Conservation (phyloP, 1,140 invertebrate genomes). For the Polypedilum vanderplanki region DNA sequence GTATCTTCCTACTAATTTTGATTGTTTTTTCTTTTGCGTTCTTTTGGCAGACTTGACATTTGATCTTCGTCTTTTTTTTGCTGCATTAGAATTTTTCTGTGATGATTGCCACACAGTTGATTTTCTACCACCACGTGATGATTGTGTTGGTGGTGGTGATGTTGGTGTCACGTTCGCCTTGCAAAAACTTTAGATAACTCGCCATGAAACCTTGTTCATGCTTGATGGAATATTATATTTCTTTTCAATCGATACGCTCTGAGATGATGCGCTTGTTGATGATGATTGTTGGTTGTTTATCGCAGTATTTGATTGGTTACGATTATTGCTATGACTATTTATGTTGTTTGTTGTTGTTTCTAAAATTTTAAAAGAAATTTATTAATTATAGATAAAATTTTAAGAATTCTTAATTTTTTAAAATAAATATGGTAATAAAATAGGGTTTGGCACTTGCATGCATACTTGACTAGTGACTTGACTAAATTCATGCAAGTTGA, state of each 20-base stretch:
- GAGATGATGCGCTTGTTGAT: neutral
- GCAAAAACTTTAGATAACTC: slow-evolving; percentile 68
- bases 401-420: too few relatives aligned
- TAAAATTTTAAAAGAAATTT: neutral
- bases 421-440: too few relatives aligned
- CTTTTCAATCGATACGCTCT: neutral
- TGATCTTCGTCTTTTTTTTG: slow-evolving; percentile 42
- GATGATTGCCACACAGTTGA: slow-evolving; percentile 40
- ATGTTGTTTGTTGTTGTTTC: slow-evolving; percentile 9
- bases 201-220: slow-evolving; percentile 56
- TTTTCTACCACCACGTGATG: slow-evolving; percentile 51
- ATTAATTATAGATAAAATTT: too few relatives aligned
- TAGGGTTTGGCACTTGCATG: too few relatives aligned
- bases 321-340: slow-evolving; percentile 29
- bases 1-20: neutral
- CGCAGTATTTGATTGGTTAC: neutral
- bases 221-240: slow-evolving; percentile 10
- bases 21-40: slow-evolving; percentile 21
- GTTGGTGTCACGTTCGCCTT: slow-evolving; percentile 65
- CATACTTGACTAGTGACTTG: too few relatives aligned
- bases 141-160: slow-evolving; percentile 49
- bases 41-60: slow-evolving; percentile 36
- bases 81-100: slow-evolving; percentile 36
- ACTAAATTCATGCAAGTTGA: too few relatives aligned
- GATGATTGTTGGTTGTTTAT: neutral